phyloP scores from a whole-genome alignment of 2,797 vertebrate genomes.

The Hozukius guyotensis region DNA sequence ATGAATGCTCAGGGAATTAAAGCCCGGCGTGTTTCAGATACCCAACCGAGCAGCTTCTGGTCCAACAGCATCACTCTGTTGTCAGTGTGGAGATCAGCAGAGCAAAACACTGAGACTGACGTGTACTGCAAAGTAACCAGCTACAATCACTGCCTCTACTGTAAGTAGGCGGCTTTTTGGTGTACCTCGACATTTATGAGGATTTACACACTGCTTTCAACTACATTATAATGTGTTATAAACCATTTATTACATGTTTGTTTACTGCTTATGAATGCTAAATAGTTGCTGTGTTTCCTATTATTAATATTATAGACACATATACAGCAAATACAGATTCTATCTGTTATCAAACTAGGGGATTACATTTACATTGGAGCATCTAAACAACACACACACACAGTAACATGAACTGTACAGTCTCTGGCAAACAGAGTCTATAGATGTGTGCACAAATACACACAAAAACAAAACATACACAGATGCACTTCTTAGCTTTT shows the following conservation, averaged over 20 bases:
- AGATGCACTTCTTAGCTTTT: background rate
- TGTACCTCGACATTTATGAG: background rate
- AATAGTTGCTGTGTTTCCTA: background rate
- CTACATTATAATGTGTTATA: background rate
- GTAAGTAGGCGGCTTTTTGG: background rate
- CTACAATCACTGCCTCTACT: too few species aligned
- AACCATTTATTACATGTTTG: background rate
- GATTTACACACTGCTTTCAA: background rate
- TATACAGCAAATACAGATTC: background rate
- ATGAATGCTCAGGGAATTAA: conserved; percentile 60
- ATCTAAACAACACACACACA: background rate
- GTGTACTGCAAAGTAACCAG: background rate
- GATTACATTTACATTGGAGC: background rate
- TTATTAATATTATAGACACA: background rate
- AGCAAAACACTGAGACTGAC: background rate
- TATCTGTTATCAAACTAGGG: background rate
- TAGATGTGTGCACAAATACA: background rate
- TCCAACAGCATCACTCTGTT: conserved; percentile 2
- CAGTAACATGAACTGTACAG: background rate
- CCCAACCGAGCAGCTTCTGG: background rate
- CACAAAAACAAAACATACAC: background rate
- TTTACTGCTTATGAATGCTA: background rate
- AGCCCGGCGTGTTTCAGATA: conserved; percentile 30
- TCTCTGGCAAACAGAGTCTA: background rate
- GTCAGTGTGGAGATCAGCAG: background rate